A percentile compares a stretch with the other conserved stretches of the same genome.
Conservation (phyloP, 1,140 invertebrate genomes). For the Zaprionus tsacasi region DNA sequence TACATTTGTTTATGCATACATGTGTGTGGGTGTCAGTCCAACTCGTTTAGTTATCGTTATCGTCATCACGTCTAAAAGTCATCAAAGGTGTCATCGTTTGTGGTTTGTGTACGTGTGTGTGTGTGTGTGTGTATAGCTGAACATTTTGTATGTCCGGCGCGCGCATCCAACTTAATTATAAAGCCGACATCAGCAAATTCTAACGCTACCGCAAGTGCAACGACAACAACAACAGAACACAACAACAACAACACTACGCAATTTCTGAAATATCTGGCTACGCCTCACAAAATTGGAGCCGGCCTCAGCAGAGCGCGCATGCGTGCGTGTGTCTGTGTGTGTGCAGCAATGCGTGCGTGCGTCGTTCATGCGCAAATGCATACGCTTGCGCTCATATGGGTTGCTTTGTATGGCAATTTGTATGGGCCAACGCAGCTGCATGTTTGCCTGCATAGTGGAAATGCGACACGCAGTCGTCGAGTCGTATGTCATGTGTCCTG, state of each 20-base stretch:
- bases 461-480: conserved; percentile 1
- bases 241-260: conserved; percentile 45
- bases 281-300: conserved; percentile 2
- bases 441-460: conserved; percentile 14
- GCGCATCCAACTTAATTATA: conserved; percentile 27
- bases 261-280: conserved; percentile 13
- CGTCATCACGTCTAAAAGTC: neutral
- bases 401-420: conserved; percentile 25
- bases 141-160: conserved; percentile 16
- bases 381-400: conserved; percentile 18
- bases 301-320: conserved; percentile 1
- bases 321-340: conserved; percentile 16
- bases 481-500: neutral
- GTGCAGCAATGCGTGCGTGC: conserved; percentile 17
- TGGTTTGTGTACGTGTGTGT: neutral
- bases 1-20: neutral
- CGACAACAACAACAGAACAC: conserved; percentile 36
- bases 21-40: neutral
- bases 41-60: neutral
- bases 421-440: conserved; percentile 6
- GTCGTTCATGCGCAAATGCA: conserved; percentile 10
- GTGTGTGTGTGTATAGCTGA: neutral
- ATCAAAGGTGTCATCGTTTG: neutral
- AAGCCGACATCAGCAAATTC: conserved; percentile 20
- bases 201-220: conserved; percentile 38